Conservation (phyloP, 2,113 vertebrate species). For the Neogale vison region DNA sequence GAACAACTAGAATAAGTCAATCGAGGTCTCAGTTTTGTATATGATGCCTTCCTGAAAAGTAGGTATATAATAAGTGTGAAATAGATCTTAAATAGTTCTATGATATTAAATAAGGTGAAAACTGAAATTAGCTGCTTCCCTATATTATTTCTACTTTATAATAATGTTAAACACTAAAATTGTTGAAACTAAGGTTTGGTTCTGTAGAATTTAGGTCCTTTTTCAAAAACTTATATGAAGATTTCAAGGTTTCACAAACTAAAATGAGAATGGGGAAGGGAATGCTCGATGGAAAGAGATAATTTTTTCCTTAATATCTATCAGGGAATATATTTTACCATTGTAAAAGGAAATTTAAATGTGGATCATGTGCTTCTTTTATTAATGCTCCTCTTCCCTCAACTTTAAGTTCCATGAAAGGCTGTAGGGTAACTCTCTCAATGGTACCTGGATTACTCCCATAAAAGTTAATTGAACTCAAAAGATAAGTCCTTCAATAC, state of each 20-base stretch:
- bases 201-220: background rate
- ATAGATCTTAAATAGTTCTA: background rate
- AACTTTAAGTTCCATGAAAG: background rate
- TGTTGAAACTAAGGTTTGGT: background rate
- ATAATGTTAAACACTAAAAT: background rate
- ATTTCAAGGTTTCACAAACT: background rate
- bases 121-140: background rate
- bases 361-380: background rate
- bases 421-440: background rate
- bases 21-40: background rate
- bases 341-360: background rate
- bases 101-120: background rate
- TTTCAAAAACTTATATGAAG: background rate
- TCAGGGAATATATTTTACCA: background rate
- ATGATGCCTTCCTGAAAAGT: background rate
- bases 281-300: background rate
- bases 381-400: background rate
- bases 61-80: background rate
- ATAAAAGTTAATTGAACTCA: slow-evolving; percentile 20
- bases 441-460: background rate
- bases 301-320: background rate
- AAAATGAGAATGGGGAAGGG: background rate
- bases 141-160: background rate
- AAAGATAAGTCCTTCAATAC: slow-evolving; percentile 5
- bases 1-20: background rate